Base-by-base conservation (phyloP, 2,888 invertebrate species). In the Carpatolechia fugitivella region DNA sequence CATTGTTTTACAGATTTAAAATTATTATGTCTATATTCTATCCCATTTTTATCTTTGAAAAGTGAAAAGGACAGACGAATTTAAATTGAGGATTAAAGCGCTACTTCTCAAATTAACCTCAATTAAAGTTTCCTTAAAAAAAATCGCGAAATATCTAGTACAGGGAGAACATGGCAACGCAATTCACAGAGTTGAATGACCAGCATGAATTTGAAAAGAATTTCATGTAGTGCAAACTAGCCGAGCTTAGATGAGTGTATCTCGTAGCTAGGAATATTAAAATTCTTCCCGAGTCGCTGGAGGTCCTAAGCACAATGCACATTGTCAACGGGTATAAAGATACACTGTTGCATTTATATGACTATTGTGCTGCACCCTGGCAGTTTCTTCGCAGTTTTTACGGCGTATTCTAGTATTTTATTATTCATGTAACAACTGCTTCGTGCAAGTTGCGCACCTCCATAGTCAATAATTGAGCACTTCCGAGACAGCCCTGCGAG, bases 301-400 rank as follows among this genome's bases (percentile, higher is more conserved):
- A 50, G 49, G 61, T 69, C 70, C 69, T 80, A 74, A 79, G 74
- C 78, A 85, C 86, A 87, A 82, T 86, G 80, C 81, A 82, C 79
- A 85, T 82, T 88, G 87, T 88, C 85, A 85, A 82, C 82, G 82
- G 76, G 73, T 77, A 80, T 83, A 84, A 86, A 85, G 77, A 79
- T 81, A 87, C 85, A 87, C 62, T 85, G 88, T 87, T 83, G 85
- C 86, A 69, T 86, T 86, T 82, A 86, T 80, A 84, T 72, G 75
- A 68, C 85, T 72, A 88, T 89, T 89, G 89, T 89, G 74, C 69
- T 74, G 78, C 83, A 74, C 82, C 84, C 77, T 76, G 78, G 80
- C 80, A 75, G 76, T 80, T 83, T 78, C 83, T 83, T 83, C 76
- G 73, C 79, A 76, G 76, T 83, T 81, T 83, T 79, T 82, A 81